A percentile compares a stretch with the other conserved stretches of the same genome.
These are phyloP conservation scores for Eupithecia exiguata DNA, from an alignment of 2,888 invertebrate species.

Conservation along the genomic window DNA sequence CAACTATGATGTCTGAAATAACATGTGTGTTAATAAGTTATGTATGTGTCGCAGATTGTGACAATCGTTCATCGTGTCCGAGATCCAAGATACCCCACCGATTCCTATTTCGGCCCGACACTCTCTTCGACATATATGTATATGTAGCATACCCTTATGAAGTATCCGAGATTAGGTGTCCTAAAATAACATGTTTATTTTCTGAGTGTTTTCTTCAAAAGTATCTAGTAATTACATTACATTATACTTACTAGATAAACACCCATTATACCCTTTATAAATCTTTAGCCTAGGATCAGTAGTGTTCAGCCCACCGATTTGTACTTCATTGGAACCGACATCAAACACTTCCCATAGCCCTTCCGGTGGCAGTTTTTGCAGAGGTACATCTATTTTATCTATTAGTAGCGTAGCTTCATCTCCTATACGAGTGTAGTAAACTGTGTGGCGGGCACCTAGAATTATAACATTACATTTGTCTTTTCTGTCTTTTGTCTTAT, in stretches of 20 bases:
- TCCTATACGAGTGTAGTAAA: conserved; percentile 87
- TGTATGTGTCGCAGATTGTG: too few relatives aligned
- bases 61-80: too few relatives aligned
- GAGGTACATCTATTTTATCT: conserved; percentile 89
- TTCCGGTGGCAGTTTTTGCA: conserved; percentile 87
- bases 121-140: too few relatives aligned
- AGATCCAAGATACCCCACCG: too few relatives aligned
- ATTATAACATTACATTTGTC: not conserved
- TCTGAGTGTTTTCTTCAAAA: not conserved
- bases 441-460: conserved; percentile 88
- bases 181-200: not conserved
- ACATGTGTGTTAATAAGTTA: too few relatives aligned
- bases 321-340: conserved; percentile 90
- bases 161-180: not conserved
- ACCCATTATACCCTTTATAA: conserved; percentile 94
- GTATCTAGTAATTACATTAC: not conserved
- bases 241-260: conserved; percentile 91
- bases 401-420: conserved; percentile 89
- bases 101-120: too few relatives aligned
- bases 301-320: conserved; percentile 93
- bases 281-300: conserved; percentile 91
- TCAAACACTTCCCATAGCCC: conserved; percentile 87
- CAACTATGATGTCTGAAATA: conserved; percentile 90
- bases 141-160: not conserved
- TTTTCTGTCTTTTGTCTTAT: not conserved